A percentile compares a stretch with the other conserved stretches of the same genome.
Conservation (phyloP, 2,113 vertebrate genomes). For the Esox niger region DNA sequence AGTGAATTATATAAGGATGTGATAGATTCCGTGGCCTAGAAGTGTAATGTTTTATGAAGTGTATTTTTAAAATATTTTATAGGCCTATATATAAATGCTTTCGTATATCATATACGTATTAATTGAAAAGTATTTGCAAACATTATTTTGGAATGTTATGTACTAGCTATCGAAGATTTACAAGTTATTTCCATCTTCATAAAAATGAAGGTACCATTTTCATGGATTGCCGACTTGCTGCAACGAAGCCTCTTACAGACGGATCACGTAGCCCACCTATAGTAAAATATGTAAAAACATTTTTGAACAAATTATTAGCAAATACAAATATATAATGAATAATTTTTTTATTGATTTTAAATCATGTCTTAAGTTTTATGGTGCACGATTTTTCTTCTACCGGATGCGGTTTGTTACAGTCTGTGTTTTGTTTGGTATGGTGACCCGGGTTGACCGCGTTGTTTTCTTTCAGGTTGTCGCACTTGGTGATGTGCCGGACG, state of each 20-base stretch:
- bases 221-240: neutral
- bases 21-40: neutral
- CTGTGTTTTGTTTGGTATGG: slow-evolving; percentile 26
- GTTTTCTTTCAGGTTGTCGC: slow-evolving; percentile 86
- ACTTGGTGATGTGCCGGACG: slow-evolving; percentile 95
- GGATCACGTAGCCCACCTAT: no score
- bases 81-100: neutral
- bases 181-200: neutral
- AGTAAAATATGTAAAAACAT: neutral
- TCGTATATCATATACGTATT: neutral
- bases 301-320: neutral
- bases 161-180: neutral
- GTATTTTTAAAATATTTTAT: neutral
- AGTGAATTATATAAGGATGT: neutral
- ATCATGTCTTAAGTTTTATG: neutral
- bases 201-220: neutral
- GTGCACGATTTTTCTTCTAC: neutral
- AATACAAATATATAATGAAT: neutral
- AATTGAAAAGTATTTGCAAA: neutral
- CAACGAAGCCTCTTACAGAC: neutral
- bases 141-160: neutral
- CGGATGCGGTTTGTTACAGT: slow-evolving; percentile 43
- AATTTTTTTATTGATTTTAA: neutral
- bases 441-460: slow-evolving; percentile 44
- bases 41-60: neutral